phyloP scores from a whole-genome alignment of 1,140 invertebrate species.

The Coptotermes formosanus region DNA sequence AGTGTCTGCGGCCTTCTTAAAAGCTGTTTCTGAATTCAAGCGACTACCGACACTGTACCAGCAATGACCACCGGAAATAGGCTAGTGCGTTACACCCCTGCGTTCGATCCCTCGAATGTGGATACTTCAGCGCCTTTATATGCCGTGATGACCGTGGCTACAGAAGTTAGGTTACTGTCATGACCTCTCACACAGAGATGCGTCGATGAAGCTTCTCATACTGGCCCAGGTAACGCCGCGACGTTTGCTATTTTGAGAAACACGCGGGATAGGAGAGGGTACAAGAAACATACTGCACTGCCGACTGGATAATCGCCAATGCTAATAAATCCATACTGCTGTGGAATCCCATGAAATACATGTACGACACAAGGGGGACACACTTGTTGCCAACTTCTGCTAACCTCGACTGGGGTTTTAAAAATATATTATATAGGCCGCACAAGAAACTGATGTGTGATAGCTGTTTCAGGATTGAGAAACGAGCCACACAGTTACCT shows the following conservation, averaged over 20 bases:
- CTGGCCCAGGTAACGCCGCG: not conserved
- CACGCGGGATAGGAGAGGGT: not conserved
- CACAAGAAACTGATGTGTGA: not conserved
- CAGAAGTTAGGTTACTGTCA: not conserved
- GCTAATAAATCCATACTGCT: constrained; percentile 6
- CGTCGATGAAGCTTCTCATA: not conserved
- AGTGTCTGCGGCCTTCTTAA: too few relatives aligned
- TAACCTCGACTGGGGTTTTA: not conserved
- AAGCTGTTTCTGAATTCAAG: too few relatives aligned
- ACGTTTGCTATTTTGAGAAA: not conserved
- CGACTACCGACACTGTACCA: too few relatives aligned
- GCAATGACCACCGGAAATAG: too few relatives aligned
- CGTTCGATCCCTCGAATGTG: too few relatives aligned
- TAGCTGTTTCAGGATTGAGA: too few relatives aligned
- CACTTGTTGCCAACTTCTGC: not conserved
- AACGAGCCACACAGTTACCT: too few relatives aligned
- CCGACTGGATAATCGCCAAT: not conserved
- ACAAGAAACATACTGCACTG: not conserved
- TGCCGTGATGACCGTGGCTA: too few relatives aligned
- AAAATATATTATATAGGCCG: not conserved
- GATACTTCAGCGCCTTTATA: too few relatives aligned
- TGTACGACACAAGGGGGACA: not conserved
- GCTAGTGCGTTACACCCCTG: too few relatives aligned
- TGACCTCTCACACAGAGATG: not conserved
- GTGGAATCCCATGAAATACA: not conserved